These are phyloP conservation scores for Thysanoteuthis rhombus DNA, from an alignment of 2,888 invertebrate genomes.

Conservation along the genomic window DNA sequence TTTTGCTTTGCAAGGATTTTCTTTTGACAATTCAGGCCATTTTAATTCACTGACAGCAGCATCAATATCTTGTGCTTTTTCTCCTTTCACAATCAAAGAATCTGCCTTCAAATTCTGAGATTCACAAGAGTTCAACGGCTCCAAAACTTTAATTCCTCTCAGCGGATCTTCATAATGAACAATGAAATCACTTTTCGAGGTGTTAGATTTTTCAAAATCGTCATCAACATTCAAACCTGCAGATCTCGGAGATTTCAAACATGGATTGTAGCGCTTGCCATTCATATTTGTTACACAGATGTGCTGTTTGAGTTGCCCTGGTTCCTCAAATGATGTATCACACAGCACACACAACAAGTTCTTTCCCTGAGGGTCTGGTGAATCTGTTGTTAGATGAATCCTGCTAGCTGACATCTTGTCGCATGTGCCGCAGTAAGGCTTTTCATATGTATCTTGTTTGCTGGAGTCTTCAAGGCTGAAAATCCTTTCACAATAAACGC, in stretches of 20 bases:
- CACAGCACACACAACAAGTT: neutral
- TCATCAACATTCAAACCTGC: neutral
- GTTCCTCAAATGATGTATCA: neutral
- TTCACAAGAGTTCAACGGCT: neutral
- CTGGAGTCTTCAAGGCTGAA: slow-evolving; percentile 14
- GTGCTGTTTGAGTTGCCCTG: slow-evolving; percentile 16
- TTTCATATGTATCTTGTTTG: neutral
- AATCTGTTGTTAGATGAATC: neutral
- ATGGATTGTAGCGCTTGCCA: neutral
- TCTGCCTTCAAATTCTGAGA: neutral
- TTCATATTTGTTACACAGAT: neutral
- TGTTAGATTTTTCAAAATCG: neutral
- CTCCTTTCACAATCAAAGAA: neutral
- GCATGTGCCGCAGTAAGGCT: slow-evolving; percentile 2
- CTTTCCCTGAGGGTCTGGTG: neutral
- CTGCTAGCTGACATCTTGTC: neutral
- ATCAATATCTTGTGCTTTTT: neutral
- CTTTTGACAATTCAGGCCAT: too few relatives aligned
- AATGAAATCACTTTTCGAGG: neutral
- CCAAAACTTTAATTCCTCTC: neutral
- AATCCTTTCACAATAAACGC: neutral
- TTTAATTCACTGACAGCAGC: too few relatives aligned
- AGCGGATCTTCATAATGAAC: neutral
- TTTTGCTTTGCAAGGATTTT: too few relatives aligned
- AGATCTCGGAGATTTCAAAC: neutral